Percentiles rank a stretch among this genome's conserved stretches.
Conservation (phyloP, 2,113 vertebrate genomes). For the Eulemur rufifrons region DNA sequence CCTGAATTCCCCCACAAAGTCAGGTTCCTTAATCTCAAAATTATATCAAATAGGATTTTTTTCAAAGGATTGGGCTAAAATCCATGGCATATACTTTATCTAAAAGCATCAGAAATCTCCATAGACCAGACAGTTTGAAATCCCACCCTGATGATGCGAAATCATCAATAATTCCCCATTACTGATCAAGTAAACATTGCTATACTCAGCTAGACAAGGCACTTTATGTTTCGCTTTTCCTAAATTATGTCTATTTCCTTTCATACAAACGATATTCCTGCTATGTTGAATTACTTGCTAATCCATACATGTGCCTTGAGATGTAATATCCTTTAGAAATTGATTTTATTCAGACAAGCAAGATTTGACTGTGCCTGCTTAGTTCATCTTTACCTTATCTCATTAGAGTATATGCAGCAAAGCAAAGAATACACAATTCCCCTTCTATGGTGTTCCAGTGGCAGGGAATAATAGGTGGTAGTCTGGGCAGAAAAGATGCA, state of each 20-base stretch:
- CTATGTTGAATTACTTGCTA: background rate
- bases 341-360: background rate
- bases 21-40: slow-evolving; percentile 7
- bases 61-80: background rate
- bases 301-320: background rate
- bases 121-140: background rate
- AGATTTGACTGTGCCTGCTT: background rate
- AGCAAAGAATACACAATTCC: background rate
- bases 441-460: background rate
- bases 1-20: background rate
- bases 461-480: background rate
- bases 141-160: background rate
- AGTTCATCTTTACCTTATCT: background rate
- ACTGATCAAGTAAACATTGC: background rate
- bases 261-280: background rate
- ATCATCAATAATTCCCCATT: background rate
- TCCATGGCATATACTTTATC: background rate
- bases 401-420: background rate
- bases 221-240: background rate
- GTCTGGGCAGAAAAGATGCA: background rate
- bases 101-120: background rate
- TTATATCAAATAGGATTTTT: background rate
- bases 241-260: background rate
- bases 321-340: background rate
- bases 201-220: background rate